Base-by-base conservation (phyloP, 2,113 vertebrate species). In the Motacilla alba region DNA sequence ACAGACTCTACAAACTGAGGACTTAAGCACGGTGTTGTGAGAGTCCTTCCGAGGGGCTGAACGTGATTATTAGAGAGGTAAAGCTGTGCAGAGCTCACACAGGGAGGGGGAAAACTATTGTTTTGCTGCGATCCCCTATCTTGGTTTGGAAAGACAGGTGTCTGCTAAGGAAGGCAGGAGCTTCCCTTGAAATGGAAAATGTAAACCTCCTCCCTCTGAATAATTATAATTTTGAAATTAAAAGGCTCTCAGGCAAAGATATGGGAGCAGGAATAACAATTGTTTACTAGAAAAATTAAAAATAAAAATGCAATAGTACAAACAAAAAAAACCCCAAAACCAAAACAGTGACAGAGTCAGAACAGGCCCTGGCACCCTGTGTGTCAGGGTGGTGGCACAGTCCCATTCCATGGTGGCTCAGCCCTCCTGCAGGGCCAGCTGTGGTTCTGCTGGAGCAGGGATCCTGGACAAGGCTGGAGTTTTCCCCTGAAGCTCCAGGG, bases 1-100 rank as follows among this genome's bases (percentile, higher is more conserved):
- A 68, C 85, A 94, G 96, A 97, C 87, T 94, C 95, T 67, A 83
- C 92, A 94, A 96, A 97, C 70, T 64, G 89, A 91, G 89, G 79
- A 30, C 90, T 87, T 73, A 47, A 78, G 47, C 82, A 72, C 7
- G 4, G 44, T 10, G 27, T 33, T 37, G 90, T 85, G 89, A 93
- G 88, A 89, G 89, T 62, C 83, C 95, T 91, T 46, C 89, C 80
- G 84, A 77, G 22, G n/a, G 6, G 28, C 80, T 92, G 66, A 50
- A n/a, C 74, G 85, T 37, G 95, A 77, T 89, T 90, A 77, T 96
- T 74, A 52, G 77, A 87, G 95, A 70, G 72, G 93, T 31, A 78
- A 79, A 69, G 35, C 59, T 5, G 13, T 67, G 22, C 18, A n/a
- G 22, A 22, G 66, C 80, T 89, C 77, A 27, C 21, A 5, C 35